Evolutionary conservation across 1,140 invertebrate species (phyloP), one percentile per base, ranked within the genome.

Genomic region (Drosophila elegans): DNA sequence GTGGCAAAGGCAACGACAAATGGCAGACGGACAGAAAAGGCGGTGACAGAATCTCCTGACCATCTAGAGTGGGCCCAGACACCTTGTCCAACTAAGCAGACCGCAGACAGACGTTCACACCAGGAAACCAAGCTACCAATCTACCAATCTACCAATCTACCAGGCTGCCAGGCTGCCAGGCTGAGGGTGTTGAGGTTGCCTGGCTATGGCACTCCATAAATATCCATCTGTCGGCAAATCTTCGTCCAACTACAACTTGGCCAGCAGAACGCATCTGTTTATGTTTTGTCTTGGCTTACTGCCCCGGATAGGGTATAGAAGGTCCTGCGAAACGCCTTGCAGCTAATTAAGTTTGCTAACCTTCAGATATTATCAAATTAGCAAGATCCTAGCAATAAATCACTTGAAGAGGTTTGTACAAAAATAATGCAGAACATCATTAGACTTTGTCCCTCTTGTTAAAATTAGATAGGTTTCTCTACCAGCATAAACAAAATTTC

Each of bases 161-260:
- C 16, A 38, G 10, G 36, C 3, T 3, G 36, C 3, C 11, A 10
- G 36, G 3, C 6, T 11, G 36, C 9, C 6, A 9, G 10, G 36
- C 2, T 7, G 9, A 10, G 36, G 38, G 46, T 42, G 9, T 36
- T 45, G 45, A 13, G 59, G 59, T 27, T 63, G 59, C 62, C 48
- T 54, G n/a, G 67, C 78, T 74, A 44, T 75, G 82, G 71, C 78
- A 86, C 63, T 86, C 71, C 68, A 81, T 86, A 82, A 85, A 81
- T 77, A 74, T 56, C 66, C 59, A 86, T 64, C 78, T 80, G 77
- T 61, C 42, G 75, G 72, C 69, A 74, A 74, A 74, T 74, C 72
- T 77, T 77, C 10, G 63, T n/a, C 63, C 67, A 36, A 55, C 63
- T 66, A 49, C 36, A 48, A 39, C 62, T 66, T 46, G 52, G 48